A percentile compares a stretch with the other conserved stretches of the same genome.
Evolutionary conservation across 2,888 invertebrate genomes (phyloP).

Genomic region (Cryptus viduatorius): DNA sequence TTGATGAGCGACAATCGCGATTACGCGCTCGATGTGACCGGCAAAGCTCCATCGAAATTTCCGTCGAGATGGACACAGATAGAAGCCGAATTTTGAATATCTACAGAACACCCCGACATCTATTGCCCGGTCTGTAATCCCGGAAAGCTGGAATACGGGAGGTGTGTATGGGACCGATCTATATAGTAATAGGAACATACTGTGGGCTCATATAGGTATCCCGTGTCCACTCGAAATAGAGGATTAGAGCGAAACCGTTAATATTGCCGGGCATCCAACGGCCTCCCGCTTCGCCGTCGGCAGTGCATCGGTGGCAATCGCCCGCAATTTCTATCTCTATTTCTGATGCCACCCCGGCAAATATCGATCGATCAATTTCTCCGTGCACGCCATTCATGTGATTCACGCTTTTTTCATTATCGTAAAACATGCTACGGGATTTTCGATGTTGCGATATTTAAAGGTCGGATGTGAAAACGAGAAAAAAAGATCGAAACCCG

Average conservation of each 20-base stretch:
- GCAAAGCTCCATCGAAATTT: conserved; percentile 3
- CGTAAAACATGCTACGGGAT: neutral
- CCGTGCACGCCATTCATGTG: neutral
- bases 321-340: conserved; percentile 17
- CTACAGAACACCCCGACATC: conserved; percentile 15
- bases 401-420: neutral
- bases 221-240: conserved; percentile 38
- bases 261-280: conserved; percentile 58
- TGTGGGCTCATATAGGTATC: conserved; percentile 14
- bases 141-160: conserved; percentile 35
- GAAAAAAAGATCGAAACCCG: neutral
- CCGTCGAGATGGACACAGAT: neutral
- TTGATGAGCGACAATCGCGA: conserved; percentile 12
- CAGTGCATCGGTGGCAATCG: neutral
- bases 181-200: conserved; percentile 22
- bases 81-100: conserved; percentile 9
- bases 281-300: neutral
- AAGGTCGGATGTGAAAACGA: neutral
- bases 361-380: conserved; percentile 62
- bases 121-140: conserved; percentile 49
- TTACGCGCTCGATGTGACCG: neutral
- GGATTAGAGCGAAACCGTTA: conserved; percentile 63
- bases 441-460: neutral
- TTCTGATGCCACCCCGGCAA: conserved; percentile 22
- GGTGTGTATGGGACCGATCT: conserved; percentile 24